Conservation (phyloP, 2,888 invertebrate genomes). For the Dexiosoma caninum region DNA sequence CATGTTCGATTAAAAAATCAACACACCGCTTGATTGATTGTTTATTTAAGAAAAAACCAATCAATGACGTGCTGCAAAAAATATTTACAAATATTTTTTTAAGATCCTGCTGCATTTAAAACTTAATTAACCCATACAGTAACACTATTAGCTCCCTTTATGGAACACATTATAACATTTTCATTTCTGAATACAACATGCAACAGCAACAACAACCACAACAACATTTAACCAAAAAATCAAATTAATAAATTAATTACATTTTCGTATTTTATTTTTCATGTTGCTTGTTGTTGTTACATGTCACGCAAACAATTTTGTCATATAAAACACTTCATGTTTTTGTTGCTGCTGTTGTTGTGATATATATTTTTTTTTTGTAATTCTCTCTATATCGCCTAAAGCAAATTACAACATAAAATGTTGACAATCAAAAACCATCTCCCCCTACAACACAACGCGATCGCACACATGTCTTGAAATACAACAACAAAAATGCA, state of each 20-base stretch:
- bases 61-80: not conserved
- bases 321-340: conserved; percentile 61
- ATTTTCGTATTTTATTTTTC: conserved; percentile 50
- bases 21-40: conserved; percentile 39
- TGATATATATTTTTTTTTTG: not conserved
- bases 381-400: conserved; percentile 11
- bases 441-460: conserved; percentile 26
- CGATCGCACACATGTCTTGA: not conserved
- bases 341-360: not conserved
- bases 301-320: conserved; percentile 63
- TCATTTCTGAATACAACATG: conserved; percentile 27
- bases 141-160: conserved; percentile 36
- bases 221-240: conserved; percentile 21
- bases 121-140: conserved; percentile 61
- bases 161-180: conserved; percentile 36
- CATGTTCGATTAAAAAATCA: conserved; percentile 43
- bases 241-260: conserved; percentile 63
- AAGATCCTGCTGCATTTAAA: conserved; percentile 42
- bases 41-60: conserved; percentile 6
- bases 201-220: too few species aligned
- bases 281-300: conserved; percentile 50
- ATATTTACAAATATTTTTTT: not conserved
- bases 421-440: conserved; percentile 30
- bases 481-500: not conserved
- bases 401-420: conserved; percentile 51